Evolutionary conservation across 64 coral and sea anemone species (phyloP).

Genomic region (Montipora cactus): DNA sequence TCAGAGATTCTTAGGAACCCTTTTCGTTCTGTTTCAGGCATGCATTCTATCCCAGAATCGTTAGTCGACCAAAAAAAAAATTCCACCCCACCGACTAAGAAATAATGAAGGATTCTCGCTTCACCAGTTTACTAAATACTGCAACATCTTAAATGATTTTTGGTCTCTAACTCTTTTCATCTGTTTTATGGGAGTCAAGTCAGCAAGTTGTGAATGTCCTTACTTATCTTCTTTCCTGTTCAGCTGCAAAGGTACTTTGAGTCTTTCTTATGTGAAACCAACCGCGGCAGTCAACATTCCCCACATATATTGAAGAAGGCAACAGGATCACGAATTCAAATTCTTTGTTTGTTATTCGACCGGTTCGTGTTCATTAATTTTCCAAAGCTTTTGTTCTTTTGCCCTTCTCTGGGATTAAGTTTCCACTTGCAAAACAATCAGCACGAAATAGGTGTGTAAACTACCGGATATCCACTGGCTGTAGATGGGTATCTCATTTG

Average conservation of each 20-base stretch:
- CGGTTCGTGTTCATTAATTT: not conserved
- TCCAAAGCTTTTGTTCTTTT: not conserved
- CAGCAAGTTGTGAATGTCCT: too few species aligned
- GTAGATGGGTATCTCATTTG: not conserved
- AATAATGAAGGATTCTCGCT: too few species aligned
- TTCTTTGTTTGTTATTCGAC: not conserved
- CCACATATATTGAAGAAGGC: not conserved
- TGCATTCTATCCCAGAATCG: not conserved
- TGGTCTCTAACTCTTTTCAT: too few species aligned
- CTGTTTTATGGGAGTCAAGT: too few species aligned
- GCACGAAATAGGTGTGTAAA: not conserved
- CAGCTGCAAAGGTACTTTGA: too few species aligned
- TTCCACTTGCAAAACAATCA: not conserved
- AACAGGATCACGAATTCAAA: not conserved
- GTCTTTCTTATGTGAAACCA: not conserved
- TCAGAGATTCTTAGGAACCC: not conserved
- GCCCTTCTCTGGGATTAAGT: not conserved
- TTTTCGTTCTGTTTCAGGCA: not conserved
- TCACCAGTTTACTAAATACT: too few species aligned
- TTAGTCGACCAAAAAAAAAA: too few species aligned
- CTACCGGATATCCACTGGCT: not conserved
- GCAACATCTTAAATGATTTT: too few species aligned
- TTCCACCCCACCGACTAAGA: too few species aligned
- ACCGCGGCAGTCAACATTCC: not conserved
- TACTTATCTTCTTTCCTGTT: too few species aligned